A percentile compares a stretch with the other conserved stretches of the same genome.
Conservation (phyloP, 2,113 vertebrate species). For the Hirundichthys speculiger region DNA sequence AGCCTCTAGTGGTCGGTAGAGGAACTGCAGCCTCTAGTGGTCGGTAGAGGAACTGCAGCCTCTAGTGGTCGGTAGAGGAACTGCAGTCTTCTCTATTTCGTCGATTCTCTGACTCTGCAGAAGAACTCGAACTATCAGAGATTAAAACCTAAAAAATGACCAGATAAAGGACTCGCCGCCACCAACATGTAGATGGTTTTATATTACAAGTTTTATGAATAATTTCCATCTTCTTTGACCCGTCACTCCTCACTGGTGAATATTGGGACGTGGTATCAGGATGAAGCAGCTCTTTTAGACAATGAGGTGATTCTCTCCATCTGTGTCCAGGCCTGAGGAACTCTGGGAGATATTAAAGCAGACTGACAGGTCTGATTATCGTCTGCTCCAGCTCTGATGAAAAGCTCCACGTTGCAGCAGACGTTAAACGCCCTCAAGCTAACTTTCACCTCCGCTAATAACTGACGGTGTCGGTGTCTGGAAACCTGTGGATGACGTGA, state of each 20-base stretch:
- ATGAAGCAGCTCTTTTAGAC: slow-evolving; percentile 49
- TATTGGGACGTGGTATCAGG: slow-evolving; percentile 36
- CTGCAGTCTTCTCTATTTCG: too few relatives aligned
- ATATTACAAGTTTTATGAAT: slow-evolving; percentile 1
- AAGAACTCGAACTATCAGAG: too few relatives aligned
- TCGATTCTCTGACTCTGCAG: too few relatives aligned
- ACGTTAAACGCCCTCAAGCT: slow-evolving; percentile 65
- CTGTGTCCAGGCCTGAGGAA: slow-evolving; percentile 36
- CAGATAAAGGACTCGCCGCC: too few relatives aligned
- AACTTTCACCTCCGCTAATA: slow-evolving; percentile 71
- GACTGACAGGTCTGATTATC: slow-evolving; percentile 79
- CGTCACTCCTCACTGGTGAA: slow-evolving; percentile 63
- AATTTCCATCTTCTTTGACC: slow-evolving; percentile 11
- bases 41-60: too few relatives aligned
- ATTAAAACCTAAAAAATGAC: too few relatives aligned
- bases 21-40: too few relatives aligned
- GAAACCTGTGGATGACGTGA: slow-evolving; percentile 60
- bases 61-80: too few relatives aligned
- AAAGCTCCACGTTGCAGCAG: slow-evolving; percentile 55
- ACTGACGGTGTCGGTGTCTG: slow-evolving; percentile 58
- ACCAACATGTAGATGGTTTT: too few relatives aligned
- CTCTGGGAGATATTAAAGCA: slow-evolving; percentile 68
- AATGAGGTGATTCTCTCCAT: slow-evolving; percentile 65
- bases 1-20: too few relatives aligned
- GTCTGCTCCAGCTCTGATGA: slow-evolving; percentile 60